A percentile compares a stretch with the other conserved stretches of the same genome.
Evolutionary conservation across 2,113 vertebrate genomes (phyloP).

Genomic region (Pardalotus punctatus): DNA sequence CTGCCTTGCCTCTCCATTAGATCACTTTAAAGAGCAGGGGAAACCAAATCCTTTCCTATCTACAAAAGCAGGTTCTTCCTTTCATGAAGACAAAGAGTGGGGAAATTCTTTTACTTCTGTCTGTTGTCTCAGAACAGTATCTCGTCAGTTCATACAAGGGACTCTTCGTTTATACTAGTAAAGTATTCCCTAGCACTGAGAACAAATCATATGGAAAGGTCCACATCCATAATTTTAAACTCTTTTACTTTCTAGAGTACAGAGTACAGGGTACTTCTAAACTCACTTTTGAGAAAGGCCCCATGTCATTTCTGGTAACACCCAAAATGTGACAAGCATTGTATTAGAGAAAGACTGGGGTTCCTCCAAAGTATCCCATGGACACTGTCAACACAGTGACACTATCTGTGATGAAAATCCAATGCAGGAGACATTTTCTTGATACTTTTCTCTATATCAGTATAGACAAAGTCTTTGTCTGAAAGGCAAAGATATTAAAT

Average conservation of each 20-base stretch:
- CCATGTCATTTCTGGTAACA: background rate
- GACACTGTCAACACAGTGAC: background rate
- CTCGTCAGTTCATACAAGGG: background rate
- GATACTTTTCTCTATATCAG: background rate
- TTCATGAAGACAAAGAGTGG: background rate
- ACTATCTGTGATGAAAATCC: background rate
- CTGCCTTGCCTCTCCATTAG: background rate
- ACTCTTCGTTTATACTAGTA: background rate
- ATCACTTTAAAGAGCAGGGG: background rate
- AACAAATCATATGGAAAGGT: background rate
- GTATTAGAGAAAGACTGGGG: background rate
- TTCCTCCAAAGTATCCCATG: background rate
- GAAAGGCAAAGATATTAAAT: background rate
- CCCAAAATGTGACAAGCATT: background rate
- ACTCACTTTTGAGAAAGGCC: background rate
- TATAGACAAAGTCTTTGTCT: background rate
- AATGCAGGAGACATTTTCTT: background rate
- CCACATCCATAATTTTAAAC: background rate
- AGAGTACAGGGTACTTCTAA: background rate
- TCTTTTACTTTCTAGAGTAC: background rate
- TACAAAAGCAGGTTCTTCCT: background rate
- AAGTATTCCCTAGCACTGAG: background rate
- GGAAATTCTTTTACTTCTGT: background rate
- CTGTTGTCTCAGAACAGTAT: background rate
- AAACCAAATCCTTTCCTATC: background rate